Conservation (phyloP, 30 jellyfish, hydroid and myxozoan species). For the Aurelia aurita complex sp. Pacific region DNA sequence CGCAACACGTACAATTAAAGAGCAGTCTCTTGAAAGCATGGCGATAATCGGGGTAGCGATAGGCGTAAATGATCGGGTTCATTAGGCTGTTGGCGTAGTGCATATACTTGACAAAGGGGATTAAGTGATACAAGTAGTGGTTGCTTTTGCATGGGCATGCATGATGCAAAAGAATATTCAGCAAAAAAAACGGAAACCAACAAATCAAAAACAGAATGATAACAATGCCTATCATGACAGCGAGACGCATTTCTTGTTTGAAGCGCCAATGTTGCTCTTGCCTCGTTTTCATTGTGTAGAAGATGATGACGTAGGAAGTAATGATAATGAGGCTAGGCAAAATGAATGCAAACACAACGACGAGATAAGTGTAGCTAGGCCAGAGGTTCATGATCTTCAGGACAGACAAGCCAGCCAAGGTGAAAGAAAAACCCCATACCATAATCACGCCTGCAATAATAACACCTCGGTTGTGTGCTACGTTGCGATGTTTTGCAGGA, state of each 20-base stretch:
- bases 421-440: constrained; percentile 66
- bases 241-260: constrained; percentile 82
- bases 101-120: constrained; percentile 77
- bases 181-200: constrained; percentile 81
- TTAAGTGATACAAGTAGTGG: constrained; percentile 34
- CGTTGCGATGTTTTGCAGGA: constrained; percentile 72
- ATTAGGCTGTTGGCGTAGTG: constrained; percentile 80
- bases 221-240: constrained; percentile 82
- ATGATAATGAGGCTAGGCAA: constrained; percentile 63
- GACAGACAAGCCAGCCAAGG: constrained; percentile 50
- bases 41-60: constrained; percentile 77
- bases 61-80: constrained; percentile 81
- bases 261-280: constrained; percentile 64
- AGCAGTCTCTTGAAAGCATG: constrained; percentile 71
- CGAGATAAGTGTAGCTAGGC: constrained; percentile 60
- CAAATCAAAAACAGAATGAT: constrained; percentile 75
- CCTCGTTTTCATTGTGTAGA: constrained; percentile 58
- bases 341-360: constrained; percentile 68
- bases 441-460: constrained; percentile 43
- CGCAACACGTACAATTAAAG: constrained; percentile 41
- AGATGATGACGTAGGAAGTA: constrained; percentile 59
- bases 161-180: constrained; percentile 63
- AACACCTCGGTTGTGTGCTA: constrained; percentile 65
- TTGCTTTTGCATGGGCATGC: constrained; percentile 58
- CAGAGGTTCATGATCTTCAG: constrained; percentile 56